A percentile compares a stretch with the other conserved stretches of the same genome.
Conservation (phyloP, 2,888 invertebrate genomes). For the Platypus cylindrus region DNA sequence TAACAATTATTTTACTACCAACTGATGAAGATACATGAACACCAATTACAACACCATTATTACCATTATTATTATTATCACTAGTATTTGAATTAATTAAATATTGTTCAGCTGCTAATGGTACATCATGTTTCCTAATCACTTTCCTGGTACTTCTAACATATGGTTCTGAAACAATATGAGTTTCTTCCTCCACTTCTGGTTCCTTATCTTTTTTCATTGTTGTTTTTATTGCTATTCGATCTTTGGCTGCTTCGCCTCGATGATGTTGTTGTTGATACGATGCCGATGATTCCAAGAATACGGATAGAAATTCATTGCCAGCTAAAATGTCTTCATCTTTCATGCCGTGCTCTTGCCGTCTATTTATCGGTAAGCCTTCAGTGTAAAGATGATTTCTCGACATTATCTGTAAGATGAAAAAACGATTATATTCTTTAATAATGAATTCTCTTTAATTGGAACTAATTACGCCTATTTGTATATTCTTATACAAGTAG, state of each 20-base stretch:
- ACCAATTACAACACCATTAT: slow-evolving; percentile 39
- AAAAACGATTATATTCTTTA: slow-evolving; percentile 3
- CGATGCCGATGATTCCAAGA: slow-evolving; percentile 27
- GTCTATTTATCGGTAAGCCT: slow-evolving; percentile 29
- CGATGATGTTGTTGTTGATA: slow-evolving; percentile 9
- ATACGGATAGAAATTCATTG: slow-evolving; percentile 36
- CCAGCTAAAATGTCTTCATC: slow-evolving; percentile 36
- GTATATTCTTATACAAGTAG: no score
- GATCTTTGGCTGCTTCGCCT: slow-evolving; percentile 11
- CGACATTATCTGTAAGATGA: slow-evolving; percentile 28
- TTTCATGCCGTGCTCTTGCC: slow-evolving; percentile 27
- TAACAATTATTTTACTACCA: slow-evolving; percentile 17
- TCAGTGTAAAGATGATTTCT: slow-evolving; percentile 28
- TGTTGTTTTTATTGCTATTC: slow-evolving; percentile 12
- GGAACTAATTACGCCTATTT: neutral
- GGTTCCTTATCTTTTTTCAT: slow-evolving; percentile 18
- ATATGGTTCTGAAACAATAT: slow-evolving; percentile 14
- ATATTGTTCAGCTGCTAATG: slow-evolving; percentile 13
- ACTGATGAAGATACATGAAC: slow-evolving; percentile 37
- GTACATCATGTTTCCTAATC: no score
- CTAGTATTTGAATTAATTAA: slow-evolving; percentile 8
- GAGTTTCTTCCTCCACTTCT: slow-evolving; percentile 7
- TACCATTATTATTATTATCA: slow-evolving; percentile 22
- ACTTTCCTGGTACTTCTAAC: slow-evolving; percentile 13
- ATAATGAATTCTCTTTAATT: neutral